Conservation (phyloP, 2,113 vertebrate genomes). For the Empidonax traillii region DNA sequence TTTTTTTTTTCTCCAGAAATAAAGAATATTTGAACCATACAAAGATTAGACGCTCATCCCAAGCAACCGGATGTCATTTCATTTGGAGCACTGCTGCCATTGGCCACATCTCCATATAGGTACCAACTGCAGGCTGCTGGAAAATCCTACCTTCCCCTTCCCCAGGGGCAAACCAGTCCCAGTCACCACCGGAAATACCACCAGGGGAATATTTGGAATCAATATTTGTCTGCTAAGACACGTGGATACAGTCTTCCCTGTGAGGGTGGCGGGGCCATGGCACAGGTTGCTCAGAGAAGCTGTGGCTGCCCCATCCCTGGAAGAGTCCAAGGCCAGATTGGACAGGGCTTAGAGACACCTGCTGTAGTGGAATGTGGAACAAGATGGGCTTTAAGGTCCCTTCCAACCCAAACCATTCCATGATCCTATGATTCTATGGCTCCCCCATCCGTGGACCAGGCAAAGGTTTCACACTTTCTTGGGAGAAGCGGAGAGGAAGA, state of each 20-base stretch:
- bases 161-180: not conserved
- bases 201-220: not conserved
- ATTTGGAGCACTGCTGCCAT: not conserved
- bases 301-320: not conserved
- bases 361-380: fast-evolving
- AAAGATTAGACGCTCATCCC: not conserved
- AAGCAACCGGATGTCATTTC: not conserved
- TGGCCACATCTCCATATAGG: not conserved
- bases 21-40: not conserved
- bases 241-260: not conserved
- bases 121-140: not conserved
- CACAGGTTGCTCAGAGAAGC: not conserved
- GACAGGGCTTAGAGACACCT: fast-evolving
- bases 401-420: not conserved
- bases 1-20: not conserved
- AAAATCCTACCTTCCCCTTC: not conserved
- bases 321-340: not conserved
- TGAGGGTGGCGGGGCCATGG: fast-evolving
- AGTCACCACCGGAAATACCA: not conserved
- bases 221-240: not conserved
- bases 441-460: not conserved
- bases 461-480: not conserved
- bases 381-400: not conserved
- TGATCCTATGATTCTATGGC: not conserved
- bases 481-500: not conserved